Evolutionary conservation across 2,113 vertebrate species (phyloP).

Genomic region (Upupa epops): DNA sequence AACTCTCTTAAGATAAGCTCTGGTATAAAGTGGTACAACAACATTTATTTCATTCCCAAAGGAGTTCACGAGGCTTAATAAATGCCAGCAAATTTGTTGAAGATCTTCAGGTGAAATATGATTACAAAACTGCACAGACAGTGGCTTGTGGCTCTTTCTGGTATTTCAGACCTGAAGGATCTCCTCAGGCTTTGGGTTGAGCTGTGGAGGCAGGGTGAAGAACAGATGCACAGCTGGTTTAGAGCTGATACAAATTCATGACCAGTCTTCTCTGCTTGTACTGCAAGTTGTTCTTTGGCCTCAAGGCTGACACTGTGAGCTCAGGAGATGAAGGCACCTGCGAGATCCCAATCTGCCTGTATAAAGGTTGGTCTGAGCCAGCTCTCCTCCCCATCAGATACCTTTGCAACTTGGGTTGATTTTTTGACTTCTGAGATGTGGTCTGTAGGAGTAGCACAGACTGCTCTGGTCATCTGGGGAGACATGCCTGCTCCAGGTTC

Average conservation of each 20-base stretch:
- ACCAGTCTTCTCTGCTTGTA: neutral
- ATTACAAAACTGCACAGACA: neutral
- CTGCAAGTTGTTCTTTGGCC: neutral
- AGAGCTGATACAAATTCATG: neutral
- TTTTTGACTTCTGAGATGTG: neutral
- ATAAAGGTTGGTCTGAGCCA: neutral
- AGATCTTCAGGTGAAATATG: neutral
- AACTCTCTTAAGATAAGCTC: neutral
- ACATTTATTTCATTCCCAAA: neutral
- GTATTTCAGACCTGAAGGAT: neutral
- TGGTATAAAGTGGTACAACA: neutral
- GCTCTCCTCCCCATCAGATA: neutral
- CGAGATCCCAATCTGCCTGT: neutral
- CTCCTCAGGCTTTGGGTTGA: neutral
- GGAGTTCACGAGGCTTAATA: slow-evolving; percentile 4
- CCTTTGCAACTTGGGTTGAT: neutral
- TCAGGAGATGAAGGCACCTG: neutral
- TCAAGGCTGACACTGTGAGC: neutral
- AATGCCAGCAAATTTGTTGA: neutral
- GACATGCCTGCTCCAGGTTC: neutral
- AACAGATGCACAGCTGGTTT: neutral
- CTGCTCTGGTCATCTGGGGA: neutral
- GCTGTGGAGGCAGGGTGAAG: neutral
- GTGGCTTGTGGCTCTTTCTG: neutral
- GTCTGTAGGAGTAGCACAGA: neutral